Base-by-base conservation (phyloP, 2,113 vertebrate species). In the Eudyptes chrysolophus region DNA sequence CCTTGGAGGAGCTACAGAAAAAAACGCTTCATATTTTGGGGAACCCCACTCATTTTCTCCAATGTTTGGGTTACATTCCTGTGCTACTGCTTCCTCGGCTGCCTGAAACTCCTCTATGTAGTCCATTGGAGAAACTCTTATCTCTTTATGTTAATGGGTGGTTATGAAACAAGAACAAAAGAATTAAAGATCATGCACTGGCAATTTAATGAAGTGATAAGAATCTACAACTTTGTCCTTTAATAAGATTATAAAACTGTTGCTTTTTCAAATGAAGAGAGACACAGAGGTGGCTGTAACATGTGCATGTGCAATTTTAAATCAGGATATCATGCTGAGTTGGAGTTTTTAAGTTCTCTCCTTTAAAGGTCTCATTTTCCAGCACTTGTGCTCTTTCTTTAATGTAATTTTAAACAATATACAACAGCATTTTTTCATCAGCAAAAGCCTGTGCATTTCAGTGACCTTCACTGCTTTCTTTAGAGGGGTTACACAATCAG, bases 381-480 rank as follows among this genome's bases (percentile, higher is more conserved):
- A 87, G 49, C 62, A 62, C 70, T 82, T 13, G 9, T 20, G 11
- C 25, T 72, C 10, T 71, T 84, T 89, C 6, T 68, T 92, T 48
- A 34, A 30, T 92, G 61, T 76, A 7, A 46, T 91, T 92, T 75
- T 57, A 82, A 95, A 76, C 64, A 61, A 34, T 36, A 60, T 16
- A 40, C 21, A 79, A 1, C 34, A 55, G 9, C 8, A 24, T 71
- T 89, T 92, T 90, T 82, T 42, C 13, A 34, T 79, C 61, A 87
- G 32, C 61, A 82, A 76, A 76, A 65, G 19, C 69, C 30, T 64
- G 16, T 91, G 65, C 61, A 12, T 96, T 89, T 94, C 44, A 24
- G 44, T 82, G 80, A 84, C 92, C 57, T 90, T 71, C 78, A 25
- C 52, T 74, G 72, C 55, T 90, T 89, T 81, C 69, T 91, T 90